Conservation (phyloP, 2,888 invertebrate species). For the Cistogaster globosa region DNA sequence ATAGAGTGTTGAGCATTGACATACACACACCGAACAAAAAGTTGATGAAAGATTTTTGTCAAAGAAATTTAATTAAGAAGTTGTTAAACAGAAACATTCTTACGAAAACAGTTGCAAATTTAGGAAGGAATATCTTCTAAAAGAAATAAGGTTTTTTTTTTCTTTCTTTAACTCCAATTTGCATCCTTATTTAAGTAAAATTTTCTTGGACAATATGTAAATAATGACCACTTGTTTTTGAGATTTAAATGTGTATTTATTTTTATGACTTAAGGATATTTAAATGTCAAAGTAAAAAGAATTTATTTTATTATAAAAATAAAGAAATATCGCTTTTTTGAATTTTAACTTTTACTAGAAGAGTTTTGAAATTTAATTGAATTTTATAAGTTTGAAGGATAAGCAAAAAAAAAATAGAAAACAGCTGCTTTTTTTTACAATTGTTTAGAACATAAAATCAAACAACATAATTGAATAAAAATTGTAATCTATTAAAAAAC, state of each 20-base stretch:
- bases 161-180: not conserved
- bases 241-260: too few species aligned
- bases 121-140: not conserved
- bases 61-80: conserved; percentile 75
- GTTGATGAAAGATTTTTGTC: conserved; percentile 67
- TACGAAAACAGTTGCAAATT: conserved; percentile 46
- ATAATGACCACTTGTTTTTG: conserved; percentile 65
- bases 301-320: conserved; percentile 71
- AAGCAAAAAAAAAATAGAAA: not conserved
- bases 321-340: conserved; percentile 47
- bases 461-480: conserved; percentile 70
- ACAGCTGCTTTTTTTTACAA: conserved; percentile 61
- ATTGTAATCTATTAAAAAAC: conserved; percentile 52
- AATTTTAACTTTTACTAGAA: conserved; percentile 55
- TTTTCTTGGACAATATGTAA: conserved; percentile 65
- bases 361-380: conserved; percentile 62
- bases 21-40: not conserved
- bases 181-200: conserved; percentile 8
- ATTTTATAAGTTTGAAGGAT: conserved; percentile 59
- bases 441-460: conserved; percentile 60
- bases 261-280: conserved; percentile 68
- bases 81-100: conserved; percentile 71
- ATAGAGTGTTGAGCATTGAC: conserved; percentile 38
- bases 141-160: too few species aligned
- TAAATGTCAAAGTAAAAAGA: conserved; percentile 73